Evolutionary conservation across 2,888 invertebrate species (phyloP).

Genomic region (Limnephilus marmoratus): DNA sequence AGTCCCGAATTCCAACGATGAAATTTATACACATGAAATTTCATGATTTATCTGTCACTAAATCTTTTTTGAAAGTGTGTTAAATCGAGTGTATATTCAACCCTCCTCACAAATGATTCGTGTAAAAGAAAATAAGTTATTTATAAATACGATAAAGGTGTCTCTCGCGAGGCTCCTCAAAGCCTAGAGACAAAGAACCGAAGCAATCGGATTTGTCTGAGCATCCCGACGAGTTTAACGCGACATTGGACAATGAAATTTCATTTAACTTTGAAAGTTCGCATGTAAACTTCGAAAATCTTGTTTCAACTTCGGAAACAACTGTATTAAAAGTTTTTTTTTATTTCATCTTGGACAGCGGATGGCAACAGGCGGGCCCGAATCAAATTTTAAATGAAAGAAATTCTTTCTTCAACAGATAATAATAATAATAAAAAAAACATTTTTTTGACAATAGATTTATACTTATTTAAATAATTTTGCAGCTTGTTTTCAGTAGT

Average conservation of each 20-base stretch:
- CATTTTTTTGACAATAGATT: too few relatives aligned
- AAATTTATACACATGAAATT: background rate
- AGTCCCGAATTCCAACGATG: background rate
- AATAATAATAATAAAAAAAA: too few relatives aligned
- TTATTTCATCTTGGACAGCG: background rate
- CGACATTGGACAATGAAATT: slow-evolving; percentile 33
- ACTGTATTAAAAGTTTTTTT: slow-evolving; percentile 28
- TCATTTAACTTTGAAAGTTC: slow-evolving; percentile 9
- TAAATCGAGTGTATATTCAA: too few relatives aligned
- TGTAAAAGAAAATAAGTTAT: background rate
- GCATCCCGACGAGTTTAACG: slow-evolving; percentile 14
- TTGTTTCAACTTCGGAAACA: slow-evolving; percentile 33
- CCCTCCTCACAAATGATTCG: background rate
- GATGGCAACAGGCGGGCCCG: too few relatives aligned
- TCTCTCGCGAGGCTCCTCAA: background rate
- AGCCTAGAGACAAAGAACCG: background rate
- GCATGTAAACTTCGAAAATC: slow-evolving; percentile 1
- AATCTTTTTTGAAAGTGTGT: too few relatives aligned
- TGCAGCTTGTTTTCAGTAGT: too few relatives aligned
- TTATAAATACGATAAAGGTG: background rate
- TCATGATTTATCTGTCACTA: background rate
- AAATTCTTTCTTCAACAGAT: too few relatives aligned
- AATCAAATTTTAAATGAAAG: too few relatives aligned
- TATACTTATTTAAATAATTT: too few relatives aligned
- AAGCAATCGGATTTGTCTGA: background rate